Evolutionary conservation across 2,797 vertebrate species (phyloP).

Genomic region (Tragelaphus eurycerus): DNA sequence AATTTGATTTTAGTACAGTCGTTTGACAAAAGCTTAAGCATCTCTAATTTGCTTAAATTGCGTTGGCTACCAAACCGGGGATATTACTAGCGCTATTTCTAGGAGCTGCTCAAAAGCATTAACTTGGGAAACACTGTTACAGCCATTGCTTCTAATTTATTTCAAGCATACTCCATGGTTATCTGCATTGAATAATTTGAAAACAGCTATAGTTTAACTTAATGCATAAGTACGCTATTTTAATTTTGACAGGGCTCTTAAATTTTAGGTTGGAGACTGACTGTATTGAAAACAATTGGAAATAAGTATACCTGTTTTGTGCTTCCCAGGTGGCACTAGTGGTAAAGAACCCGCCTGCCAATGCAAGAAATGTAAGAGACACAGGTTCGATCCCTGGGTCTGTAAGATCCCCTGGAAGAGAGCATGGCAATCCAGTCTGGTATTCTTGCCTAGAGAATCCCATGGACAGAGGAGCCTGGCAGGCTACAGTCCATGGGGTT

Average conservation of each 20-base stretch:
- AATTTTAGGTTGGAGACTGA: background rate
- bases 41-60: conserved; percentile 55
- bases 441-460: background rate
- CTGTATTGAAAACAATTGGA: background rate
- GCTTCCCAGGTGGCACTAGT: background rate
- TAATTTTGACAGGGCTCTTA: conserved; percentile 44
- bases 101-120: background rate
- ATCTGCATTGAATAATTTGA: conserved; percentile 54
- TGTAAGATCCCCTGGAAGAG: background rate
- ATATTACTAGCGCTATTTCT: conserved; percentile 42
- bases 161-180: conserved; percentile 22
- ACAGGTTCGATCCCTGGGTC: background rate
- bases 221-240: conserved; percentile 11
- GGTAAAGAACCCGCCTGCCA: background rate
- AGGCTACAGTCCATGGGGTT: background rate
- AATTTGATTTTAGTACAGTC: conserved; percentile 52
- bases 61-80: background rate
- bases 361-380: background rate
- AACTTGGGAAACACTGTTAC: conserved; percentile 23
- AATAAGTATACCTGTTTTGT: background rate
- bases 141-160: conserved; percentile 32
- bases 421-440: background rate
- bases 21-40: conserved; percentile 38
- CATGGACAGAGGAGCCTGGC: background rate
- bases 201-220: conserved; percentile 17